A percentile compares a stretch with the other conserved stretches of the same genome.
Conservation (phyloP, 2,888 invertebrate species). For the Drosophila lutescens region DNA sequence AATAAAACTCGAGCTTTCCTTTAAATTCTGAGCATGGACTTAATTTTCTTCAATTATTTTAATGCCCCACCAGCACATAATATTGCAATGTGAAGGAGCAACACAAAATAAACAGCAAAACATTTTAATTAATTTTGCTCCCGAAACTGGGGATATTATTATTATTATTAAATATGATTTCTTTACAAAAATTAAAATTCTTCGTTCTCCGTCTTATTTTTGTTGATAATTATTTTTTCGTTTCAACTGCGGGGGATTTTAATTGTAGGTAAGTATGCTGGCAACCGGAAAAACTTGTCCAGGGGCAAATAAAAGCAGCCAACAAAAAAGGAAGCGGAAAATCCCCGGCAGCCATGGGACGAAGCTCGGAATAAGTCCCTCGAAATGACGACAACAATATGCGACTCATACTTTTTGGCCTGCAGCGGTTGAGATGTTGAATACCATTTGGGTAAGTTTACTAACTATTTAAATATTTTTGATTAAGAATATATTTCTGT, state of each 20-base stretch:
- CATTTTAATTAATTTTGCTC: constrained; percentile 68
- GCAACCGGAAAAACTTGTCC: constrained; percentile 44
- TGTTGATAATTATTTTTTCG: constrained; percentile 59
- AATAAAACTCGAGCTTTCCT: neutral
- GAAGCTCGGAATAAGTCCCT: constrained; percentile 31
- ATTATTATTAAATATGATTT: constrained; percentile 51
- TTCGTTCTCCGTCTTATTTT: constrained; percentile 39
- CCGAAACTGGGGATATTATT: constrained; percentile 57
- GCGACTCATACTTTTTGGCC: constrained; percentile 29
- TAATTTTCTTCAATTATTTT: neutral
- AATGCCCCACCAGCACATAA: neutral
- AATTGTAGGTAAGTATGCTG: constrained; percentile 54
- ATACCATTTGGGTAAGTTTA: constrained; percentile 25
- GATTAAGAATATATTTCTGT: neutral
- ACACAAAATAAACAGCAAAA: constrained; percentile 39
- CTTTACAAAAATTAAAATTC: constrained; percentile 32
- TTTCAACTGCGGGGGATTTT: constrained; percentile 52
- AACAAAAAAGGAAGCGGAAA: constrained; percentile 40
- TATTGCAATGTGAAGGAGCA: constrained; percentile 23
- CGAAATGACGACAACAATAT: constrained; percentile 53
- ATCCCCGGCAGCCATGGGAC: constrained; percentile 36
- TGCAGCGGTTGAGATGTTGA: neutral
- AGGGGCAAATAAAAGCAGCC: constrained; percentile 37
- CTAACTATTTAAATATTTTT: constrained; percentile 4
- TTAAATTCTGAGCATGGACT: constrained; percentile 12